Percentiles rank a stretch among this genome's conserved stretches.
phyloP scores from a whole-genome alignment of 2,888 invertebrate genomes.

The Drosophila testacea region DNA sequence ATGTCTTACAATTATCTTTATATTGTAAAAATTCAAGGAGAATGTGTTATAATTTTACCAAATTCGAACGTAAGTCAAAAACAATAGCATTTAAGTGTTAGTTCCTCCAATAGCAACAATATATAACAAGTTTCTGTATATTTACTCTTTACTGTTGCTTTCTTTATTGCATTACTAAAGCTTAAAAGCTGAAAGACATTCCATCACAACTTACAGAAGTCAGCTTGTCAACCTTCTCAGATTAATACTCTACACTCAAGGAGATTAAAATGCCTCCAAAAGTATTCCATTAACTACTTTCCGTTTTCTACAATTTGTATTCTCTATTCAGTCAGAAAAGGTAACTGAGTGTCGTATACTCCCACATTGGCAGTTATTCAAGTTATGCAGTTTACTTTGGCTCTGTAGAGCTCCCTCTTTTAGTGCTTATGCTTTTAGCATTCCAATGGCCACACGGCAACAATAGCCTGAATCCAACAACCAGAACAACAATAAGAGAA shows the following conservation, averaged over 20 bases:
- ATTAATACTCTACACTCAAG: not conserved
- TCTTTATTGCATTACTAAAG: too few relatives aligned
- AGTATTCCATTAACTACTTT: not conserved
- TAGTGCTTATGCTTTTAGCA: conserved; percentile 54
- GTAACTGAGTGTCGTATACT: conserved; percentile 15
- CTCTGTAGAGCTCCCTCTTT: conserved; percentile 16
- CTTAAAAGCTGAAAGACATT: not conserved
- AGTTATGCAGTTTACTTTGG: conserved; percentile 50
- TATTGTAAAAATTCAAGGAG: too few relatives aligned
- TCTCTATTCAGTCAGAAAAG: not conserved
- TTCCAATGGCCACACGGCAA: conserved; percentile 33
- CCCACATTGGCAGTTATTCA: not conserved
- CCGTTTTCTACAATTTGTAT: not conserved
- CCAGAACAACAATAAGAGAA: conserved; percentile 23
- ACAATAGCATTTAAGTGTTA: too few relatives aligned
- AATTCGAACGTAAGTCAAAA: too few relatives aligned
- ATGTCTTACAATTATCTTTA: too few relatives aligned
- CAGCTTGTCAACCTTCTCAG: not conserved
- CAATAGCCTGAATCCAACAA: conserved; percentile 24
- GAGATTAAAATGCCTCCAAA: not conserved
- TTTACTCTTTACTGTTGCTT: too few relatives aligned
- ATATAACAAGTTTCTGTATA: too few relatives aligned
- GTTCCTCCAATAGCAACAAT: too few relatives aligned
- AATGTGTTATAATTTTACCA: too few relatives aligned
- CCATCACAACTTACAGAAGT: not conserved